These are phyloP conservation scores for Hoplodrina ambigua DNA, from an alignment of 2,888 invertebrate species.

Conservation along the genomic window DNA sequence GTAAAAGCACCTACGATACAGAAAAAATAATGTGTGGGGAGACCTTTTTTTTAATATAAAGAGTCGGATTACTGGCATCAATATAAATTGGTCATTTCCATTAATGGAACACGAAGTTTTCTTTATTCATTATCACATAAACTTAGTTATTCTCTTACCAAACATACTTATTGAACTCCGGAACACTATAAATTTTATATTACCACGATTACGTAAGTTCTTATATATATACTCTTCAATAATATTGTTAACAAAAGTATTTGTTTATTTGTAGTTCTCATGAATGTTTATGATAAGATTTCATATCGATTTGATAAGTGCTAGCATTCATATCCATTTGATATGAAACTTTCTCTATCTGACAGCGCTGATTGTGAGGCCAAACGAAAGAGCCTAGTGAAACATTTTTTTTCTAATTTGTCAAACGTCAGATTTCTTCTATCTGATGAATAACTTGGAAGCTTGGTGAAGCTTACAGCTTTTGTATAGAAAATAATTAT, in stretches of 20 bases:
- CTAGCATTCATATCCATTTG: constrained; percentile 34
- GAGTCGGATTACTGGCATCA: constrained; percentile 3
- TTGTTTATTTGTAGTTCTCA: constrained; percentile 44
- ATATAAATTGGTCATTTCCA: background rate
- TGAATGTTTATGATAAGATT: constrained; percentile 30
- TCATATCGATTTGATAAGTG: constrained; percentile 29
- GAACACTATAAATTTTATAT: constrained; percentile 9
- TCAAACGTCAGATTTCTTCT: no score
- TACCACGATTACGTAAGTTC: constrained; percentile 3
- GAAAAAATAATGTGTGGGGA: no score
- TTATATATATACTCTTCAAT: constrained; percentile 4
- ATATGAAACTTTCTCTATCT: constrained; percentile 15
- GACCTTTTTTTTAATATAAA: no score
- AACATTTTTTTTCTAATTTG: background rate
- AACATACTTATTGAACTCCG: constrained; percentile 17
- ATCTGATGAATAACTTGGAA: no score
- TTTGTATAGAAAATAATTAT: no score
- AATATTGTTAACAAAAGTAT: constrained; percentile 28
- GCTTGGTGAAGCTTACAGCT: no score
- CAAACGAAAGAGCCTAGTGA: background rate
- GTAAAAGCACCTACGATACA: no score
- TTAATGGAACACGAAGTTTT: constrained; percentile 5
- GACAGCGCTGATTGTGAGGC: constrained; percentile 3
- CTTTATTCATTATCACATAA: constrained; percentile 28
- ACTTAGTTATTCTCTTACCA: constrained; percentile 26